phyloP scores from a whole-genome alignment of 2,888 invertebrate species.

The Minunthozetes semirufus region DNA sequence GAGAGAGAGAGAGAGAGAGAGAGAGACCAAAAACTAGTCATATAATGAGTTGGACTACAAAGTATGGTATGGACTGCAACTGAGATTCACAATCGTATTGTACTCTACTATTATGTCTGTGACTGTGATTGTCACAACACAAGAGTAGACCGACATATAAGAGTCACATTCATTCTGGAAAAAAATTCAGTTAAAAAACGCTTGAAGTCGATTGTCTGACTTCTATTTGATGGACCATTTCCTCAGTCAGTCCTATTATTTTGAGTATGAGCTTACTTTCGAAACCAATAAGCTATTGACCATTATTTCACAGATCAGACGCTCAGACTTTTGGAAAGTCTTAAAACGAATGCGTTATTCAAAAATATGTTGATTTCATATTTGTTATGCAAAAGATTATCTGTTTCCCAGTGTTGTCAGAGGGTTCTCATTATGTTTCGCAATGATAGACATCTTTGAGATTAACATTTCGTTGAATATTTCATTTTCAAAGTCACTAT shows the following conservation, averaged over 20 bases:
- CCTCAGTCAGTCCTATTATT: neutral
- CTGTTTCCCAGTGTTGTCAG: too few relatives aligned
- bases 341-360: too few relatives aligned
- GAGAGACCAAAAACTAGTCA: neutral
- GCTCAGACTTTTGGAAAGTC: too few relatives aligned
- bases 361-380: too few relatives aligned
- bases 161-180: neutral
- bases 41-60: neutral
- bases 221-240: constrained; percentile 6
- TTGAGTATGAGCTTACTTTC: too few relatives aligned
- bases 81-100: neutral
- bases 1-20: neutral
- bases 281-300: too few relatives aligned
- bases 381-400: too few relatives aligned
- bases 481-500: too few relatives aligned
- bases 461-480: too few relatives aligned
- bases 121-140: neutral
- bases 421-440: too few relatives aligned
- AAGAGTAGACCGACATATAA: neutral
- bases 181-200: neutral
- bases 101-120: neutral
- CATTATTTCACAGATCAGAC: too few relatives aligned
- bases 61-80: neutral
- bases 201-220: neutral
- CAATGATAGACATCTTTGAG: too few relatives aligned